Evolutionary conservation across 2,888 invertebrate species (phyloP).

Genomic region (Lycaena phlaeas): DNA sequence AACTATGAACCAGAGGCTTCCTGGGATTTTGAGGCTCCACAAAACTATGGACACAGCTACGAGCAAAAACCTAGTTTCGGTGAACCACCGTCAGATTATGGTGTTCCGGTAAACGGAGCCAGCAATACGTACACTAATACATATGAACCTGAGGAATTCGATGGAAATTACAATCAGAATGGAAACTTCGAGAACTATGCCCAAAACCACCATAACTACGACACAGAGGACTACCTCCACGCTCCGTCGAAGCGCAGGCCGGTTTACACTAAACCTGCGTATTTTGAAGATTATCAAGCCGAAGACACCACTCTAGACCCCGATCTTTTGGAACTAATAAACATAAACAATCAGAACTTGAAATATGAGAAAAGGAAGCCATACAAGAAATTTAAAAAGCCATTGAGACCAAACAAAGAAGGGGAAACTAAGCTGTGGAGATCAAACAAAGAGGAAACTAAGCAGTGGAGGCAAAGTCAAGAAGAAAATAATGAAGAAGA

Average conservation of each 20-base stretch:
- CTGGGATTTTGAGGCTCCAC: conserved; percentile 10
- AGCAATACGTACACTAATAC: not conserved
- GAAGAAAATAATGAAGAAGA: conserved; percentile 26
- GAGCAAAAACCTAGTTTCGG: conserved; percentile 40
- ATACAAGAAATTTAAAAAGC: conserved; percentile 26
- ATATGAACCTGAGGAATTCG: conserved; percentile 4
- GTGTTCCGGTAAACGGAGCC: conserved; percentile 24
- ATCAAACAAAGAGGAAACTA: conserved; percentile 15
- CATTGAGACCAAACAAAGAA: too few species aligned
- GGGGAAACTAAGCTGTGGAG: too few species aligned
- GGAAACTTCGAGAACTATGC: not conserved
- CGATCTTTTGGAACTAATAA: conserved; percentile 28
- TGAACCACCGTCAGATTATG: conserved; percentile 47
- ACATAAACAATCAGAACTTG: conserved; percentile 17
- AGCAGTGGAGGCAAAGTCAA: conserved; percentile 24
- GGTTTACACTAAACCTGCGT: conserved; percentile 23
- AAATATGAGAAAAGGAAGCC: conserved; percentile 27
- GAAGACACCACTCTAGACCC: conserved; percentile 24
- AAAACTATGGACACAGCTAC: conserved; percentile 6
- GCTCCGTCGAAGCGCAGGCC: conserved; percentile 31
- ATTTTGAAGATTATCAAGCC: conserved; percentile 23
- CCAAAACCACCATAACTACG: conserved; percentile 5
- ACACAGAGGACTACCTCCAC: conserved; percentile 28
- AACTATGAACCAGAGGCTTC: conserved; percentile 14
- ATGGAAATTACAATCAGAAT: not conserved